Evolutionary conservation across 2,888 invertebrate species (phyloP), one percentile per base, ranked within the genome.

Genomic region (Tetranychus truncatus): DNA sequence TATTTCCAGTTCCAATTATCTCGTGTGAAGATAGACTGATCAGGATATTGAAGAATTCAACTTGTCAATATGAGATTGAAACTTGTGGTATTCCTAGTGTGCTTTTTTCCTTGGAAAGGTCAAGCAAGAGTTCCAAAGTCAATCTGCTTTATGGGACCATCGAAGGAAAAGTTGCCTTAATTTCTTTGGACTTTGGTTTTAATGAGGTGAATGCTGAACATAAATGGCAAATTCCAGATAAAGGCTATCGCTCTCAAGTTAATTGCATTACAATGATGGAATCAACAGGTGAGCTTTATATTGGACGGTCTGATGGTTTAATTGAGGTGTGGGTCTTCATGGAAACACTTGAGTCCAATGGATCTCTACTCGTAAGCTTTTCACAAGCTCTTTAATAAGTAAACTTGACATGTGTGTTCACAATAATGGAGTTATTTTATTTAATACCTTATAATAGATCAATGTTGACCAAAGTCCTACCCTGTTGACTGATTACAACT

Each of bases 241-340:
- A 76, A 20, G 75, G 75, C 1, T 74, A 74, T 9, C 44, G 65
- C 67, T 69, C 76, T 79, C 86, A 87, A 71, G 83, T 89, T 66
- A 86, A 87, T 20, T 87, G 87, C 76, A 83, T 91, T 71, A 21
- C 73, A 18, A 88, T 87, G 78, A 89, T 87, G 79, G 88, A 88
- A 81, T 89, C 88, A 34, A 85, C 89, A 76, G 86, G 87, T 78
- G 88, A 93, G 77, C 85, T 94, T 74, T 84, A 90, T 24, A 88
- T 95, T 78, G 95, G 94, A 4, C 88, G 93, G 69, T 88, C 90
- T 78, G 94, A 95, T 84, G 96, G 96, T 15, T 87, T 88, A 66
- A 86, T 96, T 74, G 92, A 95, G 78, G 86, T 94, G 15, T 88
- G 91, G 80, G 82, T 84, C 46, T 83, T 84, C 78, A 84, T 84